Percentiles rank a stretch among this genome's conserved stretches.
Evolutionary conservation across 1,140 invertebrate genomes (phyloP).

Genomic region (Macrocentrus cingulum): DNA sequence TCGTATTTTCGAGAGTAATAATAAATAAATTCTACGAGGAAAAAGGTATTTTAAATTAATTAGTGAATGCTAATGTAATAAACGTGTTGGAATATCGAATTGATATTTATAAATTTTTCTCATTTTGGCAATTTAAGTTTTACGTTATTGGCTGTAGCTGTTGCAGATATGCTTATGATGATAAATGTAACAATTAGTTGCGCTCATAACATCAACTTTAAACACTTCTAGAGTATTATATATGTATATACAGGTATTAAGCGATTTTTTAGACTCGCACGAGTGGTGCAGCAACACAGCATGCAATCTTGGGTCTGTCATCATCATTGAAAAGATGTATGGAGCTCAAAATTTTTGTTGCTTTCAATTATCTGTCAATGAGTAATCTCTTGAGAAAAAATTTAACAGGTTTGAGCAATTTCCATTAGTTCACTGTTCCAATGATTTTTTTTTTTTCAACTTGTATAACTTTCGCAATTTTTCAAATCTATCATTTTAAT

Average conservation of each 20-base stretch:
- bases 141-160: background rate
- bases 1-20: too few species aligned
- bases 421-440: too few species aligned
- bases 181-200: slow-evolving; percentile 4
- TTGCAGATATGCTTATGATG: background rate
- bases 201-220: background rate
- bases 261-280: background rate
- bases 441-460: too few species aligned
- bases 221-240: background rate
- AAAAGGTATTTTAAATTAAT: too few species aligned
- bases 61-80: too few species aligned
- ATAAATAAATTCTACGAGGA: too few species aligned
- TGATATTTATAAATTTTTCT: background rate
- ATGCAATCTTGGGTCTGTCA: slow-evolving; percentile 4
- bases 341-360: background rate
- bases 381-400: background rate
- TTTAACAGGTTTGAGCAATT: too few species aligned
- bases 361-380: slow-evolving; percentile 7
- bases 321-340: background rate
- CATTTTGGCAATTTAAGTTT: background rate
- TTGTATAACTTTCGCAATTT: too few species aligned
- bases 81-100: too few species aligned
- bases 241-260: too few species aligned
- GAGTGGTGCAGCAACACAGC: background rate
- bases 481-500: too few species aligned